phyloP scores from a whole-genome alignment of 2,888 invertebrate genomes.

The Elysia crispata region DNA sequence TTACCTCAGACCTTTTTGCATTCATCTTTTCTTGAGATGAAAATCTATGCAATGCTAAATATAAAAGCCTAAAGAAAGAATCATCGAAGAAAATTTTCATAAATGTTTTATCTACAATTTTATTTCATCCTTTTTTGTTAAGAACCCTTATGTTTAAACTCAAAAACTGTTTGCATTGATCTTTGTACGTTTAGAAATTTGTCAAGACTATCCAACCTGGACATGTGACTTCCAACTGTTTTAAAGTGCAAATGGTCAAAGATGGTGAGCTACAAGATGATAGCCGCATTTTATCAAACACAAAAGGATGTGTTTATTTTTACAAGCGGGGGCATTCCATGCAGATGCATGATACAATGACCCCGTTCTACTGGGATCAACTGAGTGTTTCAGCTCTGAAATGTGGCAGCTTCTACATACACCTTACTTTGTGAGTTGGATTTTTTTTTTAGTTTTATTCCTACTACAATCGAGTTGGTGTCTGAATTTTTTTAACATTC shows the following conservation, averaged over 20 bases:
- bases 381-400: slow-evolving; percentile 40
- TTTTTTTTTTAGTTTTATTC: too few relatives aligned
- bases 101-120: neutral
- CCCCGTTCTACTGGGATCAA: slow-evolving; percentile 51
- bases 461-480: too few relatives aligned
- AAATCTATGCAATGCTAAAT: too few relatives aligned
- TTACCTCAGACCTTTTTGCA: too few relatives aligned
- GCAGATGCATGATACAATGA: slow-evolving; percentile 46
- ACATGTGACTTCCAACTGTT: slow-evolving; percentile 50
- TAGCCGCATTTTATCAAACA: slow-evolving; percentile 39
- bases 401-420: slow-evolving; percentile 38
- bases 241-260: slow-evolving; percentile 26
- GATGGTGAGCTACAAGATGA: slow-evolving; percentile 28
- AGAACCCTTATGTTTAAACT: neutral
- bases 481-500: too few relatives aligned
- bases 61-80: too few relatives aligned
- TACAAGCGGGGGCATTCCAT: slow-evolving; percentile 46
- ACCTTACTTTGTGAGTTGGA: slow-evolving; percentile 39
- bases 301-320: slow-evolving; percentile 44
- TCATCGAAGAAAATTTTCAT: too few relatives aligned
- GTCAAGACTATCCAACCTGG: slow-evolving; percentile 56
- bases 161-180: neutral
- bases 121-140: too few relatives aligned
- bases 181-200: slow-evolving; percentile 52
- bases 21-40: too few relatives aligned